These are phyloP conservation scores for Prionace glauca DNA, from an alignment of 2,797 vertebrate species.

Conservation along the genomic window DNA sequence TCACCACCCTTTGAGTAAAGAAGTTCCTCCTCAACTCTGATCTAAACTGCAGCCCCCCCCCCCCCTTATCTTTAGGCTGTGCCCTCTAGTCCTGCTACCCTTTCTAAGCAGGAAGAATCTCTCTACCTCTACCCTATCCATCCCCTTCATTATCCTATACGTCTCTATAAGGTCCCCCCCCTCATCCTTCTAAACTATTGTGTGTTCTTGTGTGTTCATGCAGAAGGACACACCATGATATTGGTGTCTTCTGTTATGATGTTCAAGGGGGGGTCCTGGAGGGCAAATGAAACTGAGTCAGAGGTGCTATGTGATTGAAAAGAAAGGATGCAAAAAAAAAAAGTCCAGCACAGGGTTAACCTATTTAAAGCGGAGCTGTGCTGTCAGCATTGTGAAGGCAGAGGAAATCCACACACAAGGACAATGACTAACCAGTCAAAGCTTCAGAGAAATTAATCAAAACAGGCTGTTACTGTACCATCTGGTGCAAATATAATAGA, in stretches of 20 bases:
- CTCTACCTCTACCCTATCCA: too few species aligned
- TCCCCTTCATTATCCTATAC: too few species aligned
- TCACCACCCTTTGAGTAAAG: too few species aligned
- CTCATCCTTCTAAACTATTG: too few species aligned
- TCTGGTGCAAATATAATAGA: conserved; percentile 8
- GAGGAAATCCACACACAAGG: not conserved
- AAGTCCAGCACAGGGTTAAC: conserved; percentile 5
- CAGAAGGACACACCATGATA: too few species aligned
- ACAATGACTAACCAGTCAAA: conserved; percentile 24
- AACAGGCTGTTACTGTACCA: conserved; percentile 1
- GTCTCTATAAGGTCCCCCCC: too few species aligned
- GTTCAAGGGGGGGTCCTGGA: not conserved
- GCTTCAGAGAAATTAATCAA: not conserved
- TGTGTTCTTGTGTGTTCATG: not conserved
- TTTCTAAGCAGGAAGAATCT: too few species aligned
- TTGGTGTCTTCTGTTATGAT: not conserved
- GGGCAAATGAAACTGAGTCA: not conserved
- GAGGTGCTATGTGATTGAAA: not conserved
- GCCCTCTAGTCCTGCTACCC: too few species aligned
- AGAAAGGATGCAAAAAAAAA: not conserved
- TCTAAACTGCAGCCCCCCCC: too few species aligned
- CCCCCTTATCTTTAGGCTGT: too few species aligned
- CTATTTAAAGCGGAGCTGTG: not conserved
- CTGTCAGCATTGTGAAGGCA: not conserved
- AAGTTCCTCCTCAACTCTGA: too few species aligned